Base-by-base conservation (phyloP, 2,888 invertebrate species). In the Euclidia mi region DNA sequence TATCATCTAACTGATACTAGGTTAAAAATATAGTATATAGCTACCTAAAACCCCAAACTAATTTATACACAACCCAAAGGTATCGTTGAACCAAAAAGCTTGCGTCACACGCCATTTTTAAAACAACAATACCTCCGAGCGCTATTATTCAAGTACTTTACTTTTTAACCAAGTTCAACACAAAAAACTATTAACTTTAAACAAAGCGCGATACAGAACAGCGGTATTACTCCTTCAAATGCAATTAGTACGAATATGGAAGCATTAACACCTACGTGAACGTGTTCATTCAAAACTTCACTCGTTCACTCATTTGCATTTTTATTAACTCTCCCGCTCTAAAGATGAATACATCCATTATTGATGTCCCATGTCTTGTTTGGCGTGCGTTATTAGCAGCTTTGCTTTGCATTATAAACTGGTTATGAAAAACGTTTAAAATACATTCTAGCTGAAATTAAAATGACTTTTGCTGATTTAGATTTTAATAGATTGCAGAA, bases 231-330 rank as follows among this genome's bases (percentile, higher is more conserved):
- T 35, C 32, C 51, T 51, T 45, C 53, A 53, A 53, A 53, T n/a
- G 14, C 52, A 52, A 52, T 46, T 41, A 52, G 40, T 1, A 7
- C 25, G 7, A 44, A 12, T 14, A 20, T 9, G 2, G 7, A 12
- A 25, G 11, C 10, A 37, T 44, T n/a, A 11, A 14, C 15, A 29
- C 2, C 3, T 0, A 11, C 11, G 14, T 35, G n/a, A 37, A 50
- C 42, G 28, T 18, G 35, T 50, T 52, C 41, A 53, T 31, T 47
- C 35, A 32, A 32, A 32, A 2, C 40, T 44, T 51, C 51, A 29
- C 25, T 73, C 46, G 63, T n/a, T n/a, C n/a, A n/a, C n/a, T n/a
- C n/a, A n/a, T 71, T 71, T 70, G 66, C 71, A 71, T 71, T 71
- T 71, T 74, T 71, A 71, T 74, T 42, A 71, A 74, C 48, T n/a